These are phyloP conservation scores for Arrhopalites spinosus DNA, from an alignment of 2,888 invertebrate genomes.

Conservation along the genomic window DNA sequence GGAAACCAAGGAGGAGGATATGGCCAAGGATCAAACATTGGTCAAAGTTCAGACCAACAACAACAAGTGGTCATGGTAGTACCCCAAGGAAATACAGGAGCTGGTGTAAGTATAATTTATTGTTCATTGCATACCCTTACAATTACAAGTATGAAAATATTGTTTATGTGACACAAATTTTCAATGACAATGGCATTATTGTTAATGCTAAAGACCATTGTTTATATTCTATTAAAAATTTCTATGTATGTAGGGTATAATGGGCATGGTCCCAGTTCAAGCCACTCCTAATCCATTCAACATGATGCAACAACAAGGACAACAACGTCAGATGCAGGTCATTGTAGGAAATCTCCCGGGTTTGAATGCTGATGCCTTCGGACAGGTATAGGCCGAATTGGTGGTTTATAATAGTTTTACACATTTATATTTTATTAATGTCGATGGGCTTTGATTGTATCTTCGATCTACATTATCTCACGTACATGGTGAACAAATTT, in stretches of 20 bases:
- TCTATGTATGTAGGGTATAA: conserved; percentile 43
- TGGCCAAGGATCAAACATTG: neutral
- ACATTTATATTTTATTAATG: too few species aligned
- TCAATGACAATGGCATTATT: neutral
- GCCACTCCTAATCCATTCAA: conserved; percentile 48
- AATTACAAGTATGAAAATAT: too few species aligned
- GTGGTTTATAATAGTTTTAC: too few species aligned
- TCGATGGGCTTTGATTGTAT: too few species aligned
- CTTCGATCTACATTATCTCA: too few species aligned
- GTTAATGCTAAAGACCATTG: neutral
- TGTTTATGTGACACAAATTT: neutral
- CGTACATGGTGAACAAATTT: too few species aligned
- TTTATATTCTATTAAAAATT: neutral
- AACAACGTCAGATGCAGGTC: conserved; percentile 46
- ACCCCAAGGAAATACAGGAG: conserved; percentile 24
- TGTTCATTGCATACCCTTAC: too few species aligned
- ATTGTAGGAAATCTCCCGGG: conserved; percentile 48
- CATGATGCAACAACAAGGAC: conserved; percentile 40
- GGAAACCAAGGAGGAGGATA: neutral
- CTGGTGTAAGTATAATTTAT: conserved; percentile 34
- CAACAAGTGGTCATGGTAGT: conserved; percentile 34
- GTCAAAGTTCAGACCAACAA: neutral
- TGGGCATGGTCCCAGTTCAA: conserved; percentile 46
- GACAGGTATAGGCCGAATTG: conserved; percentile 37
- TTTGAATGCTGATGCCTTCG: conserved; percentile 49